Conservation (phyloP, 2,797 vertebrate genomes). For the Tachyglossus aculeatus region DNA sequence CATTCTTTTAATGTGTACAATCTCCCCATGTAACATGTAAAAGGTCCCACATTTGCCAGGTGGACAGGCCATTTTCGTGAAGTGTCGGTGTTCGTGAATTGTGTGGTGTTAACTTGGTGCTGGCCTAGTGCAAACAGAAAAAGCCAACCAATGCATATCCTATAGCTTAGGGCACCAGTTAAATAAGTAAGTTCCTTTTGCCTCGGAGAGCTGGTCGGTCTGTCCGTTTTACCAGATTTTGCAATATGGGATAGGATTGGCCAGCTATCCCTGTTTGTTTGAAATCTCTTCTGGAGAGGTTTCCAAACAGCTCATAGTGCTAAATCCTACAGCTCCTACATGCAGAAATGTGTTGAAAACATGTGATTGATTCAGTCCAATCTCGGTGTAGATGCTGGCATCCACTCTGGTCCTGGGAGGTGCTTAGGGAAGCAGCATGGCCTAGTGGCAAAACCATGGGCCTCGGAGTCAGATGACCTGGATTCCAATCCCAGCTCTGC, state of each 20-base stretch:
- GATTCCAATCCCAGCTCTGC: no score
- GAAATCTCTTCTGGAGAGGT: conserved; percentile 69
- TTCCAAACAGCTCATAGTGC: conserved; percentile 57
- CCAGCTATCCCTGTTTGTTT: conserved; percentile 65
- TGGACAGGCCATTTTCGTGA: not conserved
- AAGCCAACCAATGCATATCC: not conserved
- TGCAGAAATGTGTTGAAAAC: conserved; percentile 64
- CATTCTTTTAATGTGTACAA: no score
- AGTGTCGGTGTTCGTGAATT: conserved; percentile 20
- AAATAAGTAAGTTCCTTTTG: conserved; percentile 48
- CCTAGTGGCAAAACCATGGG: no score
- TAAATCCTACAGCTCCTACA: conserved; percentile 63
- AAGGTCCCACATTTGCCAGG: not conserved
- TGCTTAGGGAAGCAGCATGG: conserved; percentile 54
- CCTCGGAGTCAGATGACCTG: no score
- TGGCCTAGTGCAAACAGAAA: conserved; percentile 11
- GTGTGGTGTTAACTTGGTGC: conserved; percentile 18
- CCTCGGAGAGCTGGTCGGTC: conserved; percentile 68
- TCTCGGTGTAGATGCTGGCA: conserved; percentile 41
- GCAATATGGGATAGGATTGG: conserved; percentile 64
- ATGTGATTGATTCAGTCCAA: conserved; percentile 50
- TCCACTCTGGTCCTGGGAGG: conserved; percentile 35
- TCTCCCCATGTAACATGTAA: not conserved
- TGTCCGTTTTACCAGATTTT: conserved; percentile 59
- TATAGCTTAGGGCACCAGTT: conserved; percentile 23